phyloP scores from a whole-genome alignment of 2,113 vertebrate genomes.

The Scomber scombrus region DNA sequence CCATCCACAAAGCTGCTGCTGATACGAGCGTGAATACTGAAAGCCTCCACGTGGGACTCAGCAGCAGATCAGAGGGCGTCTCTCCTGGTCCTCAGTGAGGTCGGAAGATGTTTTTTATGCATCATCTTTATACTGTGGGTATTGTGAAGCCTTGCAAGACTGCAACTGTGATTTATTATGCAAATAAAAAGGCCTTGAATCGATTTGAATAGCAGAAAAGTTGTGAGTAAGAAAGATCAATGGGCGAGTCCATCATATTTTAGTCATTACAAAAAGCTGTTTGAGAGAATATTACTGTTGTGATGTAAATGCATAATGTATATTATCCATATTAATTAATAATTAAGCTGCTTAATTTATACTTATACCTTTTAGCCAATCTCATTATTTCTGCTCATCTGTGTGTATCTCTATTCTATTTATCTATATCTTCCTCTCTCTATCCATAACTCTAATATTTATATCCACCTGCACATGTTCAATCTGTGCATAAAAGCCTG shows the following conservation, averaged over 20 bases:
- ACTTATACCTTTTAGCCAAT: too few relatives aligned
- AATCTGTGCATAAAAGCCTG: too few relatives aligned
- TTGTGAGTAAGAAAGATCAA: background rate
- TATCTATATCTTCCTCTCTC: too few relatives aligned
- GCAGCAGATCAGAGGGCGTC: conserved; percentile 4
- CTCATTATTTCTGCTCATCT: too few relatives aligned
- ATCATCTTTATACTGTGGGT: background rate
- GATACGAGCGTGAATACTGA: conserved; percentile 38
- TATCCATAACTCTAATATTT: too few relatives aligned
- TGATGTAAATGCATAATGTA: too few relatives aligned
- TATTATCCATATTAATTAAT: too few relatives aligned
- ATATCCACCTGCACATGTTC: too few relatives aligned
- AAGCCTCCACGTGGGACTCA: conserved; percentile 19
- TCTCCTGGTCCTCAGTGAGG: background rate
- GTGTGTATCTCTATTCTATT: too few relatives aligned
- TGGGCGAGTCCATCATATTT: background rate
- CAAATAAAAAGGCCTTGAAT: background rate
- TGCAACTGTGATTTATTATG: conserved; percentile 12
- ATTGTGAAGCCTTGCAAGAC: background rate
- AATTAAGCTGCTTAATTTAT: too few relatives aligned
- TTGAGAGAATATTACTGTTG: too few relatives aligned
- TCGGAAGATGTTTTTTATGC: background rate
- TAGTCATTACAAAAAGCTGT: background rate
- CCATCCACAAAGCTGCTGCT: conserved; percentile 48
- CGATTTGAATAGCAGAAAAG: background rate